These are phyloP conservation scores for Balaenoptera acutorostrata DNA, from an alignment of 2,113 vertebrate species.

Conservation along the genomic window DNA sequence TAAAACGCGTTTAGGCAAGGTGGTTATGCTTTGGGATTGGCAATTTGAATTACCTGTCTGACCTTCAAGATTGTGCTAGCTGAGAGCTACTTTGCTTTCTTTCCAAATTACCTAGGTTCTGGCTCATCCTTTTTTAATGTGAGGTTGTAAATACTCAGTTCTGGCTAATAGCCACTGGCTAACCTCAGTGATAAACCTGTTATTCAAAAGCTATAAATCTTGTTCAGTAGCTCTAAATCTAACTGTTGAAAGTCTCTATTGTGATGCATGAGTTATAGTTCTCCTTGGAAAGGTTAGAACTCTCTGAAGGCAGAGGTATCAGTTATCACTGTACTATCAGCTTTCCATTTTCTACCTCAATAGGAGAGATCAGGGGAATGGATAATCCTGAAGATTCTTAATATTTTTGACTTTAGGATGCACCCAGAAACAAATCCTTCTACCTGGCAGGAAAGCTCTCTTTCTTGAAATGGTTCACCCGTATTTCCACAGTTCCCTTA, in stretches of 20 bases:
- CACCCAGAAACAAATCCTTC: background rate
- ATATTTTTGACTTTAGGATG: background rate
- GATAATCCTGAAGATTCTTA: background rate
- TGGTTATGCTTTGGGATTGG: background rate
- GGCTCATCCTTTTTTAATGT: conserved; percentile 10
- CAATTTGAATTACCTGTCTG: background rate
- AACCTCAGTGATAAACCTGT: conserved; percentile 30
- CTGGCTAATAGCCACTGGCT: background rate
- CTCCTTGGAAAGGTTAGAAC: background rate
- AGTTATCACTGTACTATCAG: background rate
- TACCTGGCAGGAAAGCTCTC: background rate
- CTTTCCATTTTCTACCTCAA: background rate
- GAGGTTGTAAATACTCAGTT: conserved; percentile 39
- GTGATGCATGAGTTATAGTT: background rate
- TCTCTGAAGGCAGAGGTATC: background rate
- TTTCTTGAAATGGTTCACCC: background rate
- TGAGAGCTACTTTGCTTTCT: background rate
- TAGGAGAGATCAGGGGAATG: background rate
- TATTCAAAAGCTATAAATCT: conserved; percentile 15
- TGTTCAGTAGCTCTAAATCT: background rate
- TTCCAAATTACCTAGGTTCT: background rate
- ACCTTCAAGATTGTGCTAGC: background rate
- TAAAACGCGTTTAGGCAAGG: background rate
- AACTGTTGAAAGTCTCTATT: background rate
- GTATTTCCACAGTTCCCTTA: background rate